Evolutionary conservation across 2,888 invertebrate species (phyloP).

Genomic region (Drosophila percnosoma): DNA sequence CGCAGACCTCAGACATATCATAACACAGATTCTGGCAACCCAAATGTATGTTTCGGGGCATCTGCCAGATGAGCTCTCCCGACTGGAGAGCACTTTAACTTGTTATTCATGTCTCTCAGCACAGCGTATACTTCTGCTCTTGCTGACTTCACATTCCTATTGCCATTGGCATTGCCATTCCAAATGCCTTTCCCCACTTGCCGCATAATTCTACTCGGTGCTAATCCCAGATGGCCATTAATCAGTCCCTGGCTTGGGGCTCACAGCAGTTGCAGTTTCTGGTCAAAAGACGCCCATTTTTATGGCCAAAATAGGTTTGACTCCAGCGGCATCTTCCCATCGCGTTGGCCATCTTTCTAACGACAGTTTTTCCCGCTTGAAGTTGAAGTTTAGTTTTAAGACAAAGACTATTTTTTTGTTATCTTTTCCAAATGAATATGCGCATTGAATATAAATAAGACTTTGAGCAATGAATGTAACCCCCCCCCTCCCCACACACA

Average conservation of each 20-base stretch:
- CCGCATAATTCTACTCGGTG: background rate
- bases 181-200: background rate
- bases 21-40: background rate
- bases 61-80: background rate
- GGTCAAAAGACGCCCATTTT: conserved; percentile 32
- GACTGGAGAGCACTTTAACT: background rate
- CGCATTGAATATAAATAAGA: conserved; percentile 41
- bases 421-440: conserved; percentile 9
- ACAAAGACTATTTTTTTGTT: background rate
- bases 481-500: conserved; percentile 12
- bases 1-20: background rate
- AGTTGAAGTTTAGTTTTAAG: background rate
- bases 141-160: background rate
- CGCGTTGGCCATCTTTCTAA: conserved; percentile 20
- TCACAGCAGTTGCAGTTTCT: conserved; percentile 7
- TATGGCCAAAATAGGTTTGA: conserved; percentile 23
- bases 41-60: background rate
- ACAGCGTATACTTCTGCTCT: background rate
- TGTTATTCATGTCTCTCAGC: background rate
- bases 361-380: background rate
- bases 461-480: background rate
- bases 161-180: background rate
- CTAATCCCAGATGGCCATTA: conserved; percentile 37
- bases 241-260: conserved; percentile 31
- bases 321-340: conserved; percentile 29